These are phyloP conservation scores for Drosophila mettleri DNA, from an alignment of 2,888 invertebrate species.

Conservation along the genomic window DNA sequence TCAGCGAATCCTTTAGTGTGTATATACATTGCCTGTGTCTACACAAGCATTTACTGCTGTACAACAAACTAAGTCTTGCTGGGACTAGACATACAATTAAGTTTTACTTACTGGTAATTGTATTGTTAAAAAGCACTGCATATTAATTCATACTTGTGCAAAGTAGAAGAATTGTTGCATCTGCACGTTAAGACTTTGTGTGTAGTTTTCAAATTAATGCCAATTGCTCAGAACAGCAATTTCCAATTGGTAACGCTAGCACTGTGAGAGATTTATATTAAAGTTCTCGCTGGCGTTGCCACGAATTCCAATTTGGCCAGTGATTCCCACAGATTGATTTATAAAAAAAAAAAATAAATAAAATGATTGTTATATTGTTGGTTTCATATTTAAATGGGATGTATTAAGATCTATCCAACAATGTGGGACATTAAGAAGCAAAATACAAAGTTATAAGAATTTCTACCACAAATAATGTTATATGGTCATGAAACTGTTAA, in stretches of 20 bases:
- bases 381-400: not conserved
- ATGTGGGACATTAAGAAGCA: not conserved
- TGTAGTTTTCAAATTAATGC: slow-evolving; percentile 39
- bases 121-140: slow-evolving; percentile 49
- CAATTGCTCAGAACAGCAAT: slow-evolving; percentile 47
- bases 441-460: no score
- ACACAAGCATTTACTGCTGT: slow-evolving; percentile 60
- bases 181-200: slow-evolving; percentile 52
- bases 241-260: slow-evolving; percentile 33
- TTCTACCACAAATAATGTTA: no score
- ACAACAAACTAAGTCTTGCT: slow-evolving; percentile 52
- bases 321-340: slow-evolving; percentile 31
- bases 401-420: not conserved
- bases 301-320: slow-evolving; percentile 38
- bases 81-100: slow-evolving; percentile 64
- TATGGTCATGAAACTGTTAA: no score
- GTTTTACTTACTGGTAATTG: slow-evolving; percentile 64
- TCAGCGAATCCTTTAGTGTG: slow-evolving; percentile 39
- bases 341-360: slow-evolving; percentile 11
- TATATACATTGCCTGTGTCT: slow-evolving; percentile 35
- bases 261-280: slow-evolving; percentile 84
- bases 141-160: slow-evolving; percentile 42
- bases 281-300: slow-evolving; percentile 79
- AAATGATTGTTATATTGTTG: slow-evolving; percentile 11
- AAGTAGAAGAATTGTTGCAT: slow-evolving; percentile 40